These are phyloP conservation scores for Drosophila ananassae DNA, from an alignment of 1,140 invertebrate genomes.

Conservation along the genomic window DNA sequence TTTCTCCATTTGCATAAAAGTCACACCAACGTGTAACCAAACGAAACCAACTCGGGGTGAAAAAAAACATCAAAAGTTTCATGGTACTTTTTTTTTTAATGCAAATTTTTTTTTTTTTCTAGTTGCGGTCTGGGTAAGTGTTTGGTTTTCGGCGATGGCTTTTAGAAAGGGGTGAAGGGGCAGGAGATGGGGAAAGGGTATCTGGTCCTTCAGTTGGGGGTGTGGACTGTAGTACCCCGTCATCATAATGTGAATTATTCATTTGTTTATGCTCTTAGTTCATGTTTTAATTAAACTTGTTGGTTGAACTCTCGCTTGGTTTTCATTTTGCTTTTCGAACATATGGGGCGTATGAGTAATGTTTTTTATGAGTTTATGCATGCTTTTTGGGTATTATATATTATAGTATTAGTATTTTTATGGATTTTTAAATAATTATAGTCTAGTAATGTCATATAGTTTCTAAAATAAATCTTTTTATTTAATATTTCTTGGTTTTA, in stretches of 20 bases:
- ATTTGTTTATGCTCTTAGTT: slow-evolving; percentile 72
- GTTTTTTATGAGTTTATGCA: not conserved
- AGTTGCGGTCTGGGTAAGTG: slow-evolving; percentile 42
- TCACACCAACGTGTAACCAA: slow-evolving; percentile 21
- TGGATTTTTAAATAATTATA: too few relatives aligned
- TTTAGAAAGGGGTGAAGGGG: not conserved
- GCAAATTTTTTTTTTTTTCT: slow-evolving; percentile 44
- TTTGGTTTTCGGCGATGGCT: slow-evolving; percentile 33
- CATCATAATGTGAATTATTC: slow-evolving; percentile 74
- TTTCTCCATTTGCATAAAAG: slow-evolving; percentile 68
- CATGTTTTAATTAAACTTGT: slow-evolving; percentile 71
- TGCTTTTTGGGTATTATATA: not conserved
- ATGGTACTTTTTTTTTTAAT: slow-evolving; percentile 4
- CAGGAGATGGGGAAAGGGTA: too few relatives aligned
- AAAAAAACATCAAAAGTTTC: not conserved
- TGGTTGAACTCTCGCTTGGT: not conserved
- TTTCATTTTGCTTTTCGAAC: not conserved
- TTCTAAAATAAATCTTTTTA: too few relatives aligned
- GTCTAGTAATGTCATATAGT: too few relatives aligned
- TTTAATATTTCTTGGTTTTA: not conserved
- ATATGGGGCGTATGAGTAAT: slow-evolving; percentile 40
- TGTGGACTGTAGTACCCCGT: slow-evolving; percentile 11
- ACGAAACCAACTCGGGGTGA: not conserved
- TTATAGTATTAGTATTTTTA: not conserved
- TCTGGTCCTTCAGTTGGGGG: slow-evolving; percentile 1